Base-by-base conservation (phyloP, 2,797 vertebrate genomes). In the Phrynocephalus forsythii region DNA sequence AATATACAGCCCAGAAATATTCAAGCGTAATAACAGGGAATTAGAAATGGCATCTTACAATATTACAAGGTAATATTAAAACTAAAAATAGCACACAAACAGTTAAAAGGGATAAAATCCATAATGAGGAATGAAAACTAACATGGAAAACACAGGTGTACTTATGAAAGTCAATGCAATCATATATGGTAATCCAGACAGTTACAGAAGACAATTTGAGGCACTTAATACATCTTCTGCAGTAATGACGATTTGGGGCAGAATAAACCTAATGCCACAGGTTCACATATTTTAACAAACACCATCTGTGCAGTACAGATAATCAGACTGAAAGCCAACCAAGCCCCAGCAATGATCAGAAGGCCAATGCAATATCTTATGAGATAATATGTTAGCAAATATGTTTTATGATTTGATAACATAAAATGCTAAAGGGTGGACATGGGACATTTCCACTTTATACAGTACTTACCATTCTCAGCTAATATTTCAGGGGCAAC, bases 401-500 rank as follows among this genome's bases (percentile, higher is more conserved):
- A 85, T 9, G 82, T 90, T 48, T 60, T 71, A 80, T 22, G 11
- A 89, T 76, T 82, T 85, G 48, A 79, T 89, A 91, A 71, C 72
- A 72, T 69, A 85, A 10, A 2, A 69, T 84, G 84, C 18, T 71
- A 26, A 38, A 67, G 44, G 48, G 88, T 75, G 84, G 83, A 68
- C 0, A 1, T 84, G 88, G 89, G 87, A 84, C 15, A 71, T 9
- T 76, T 15, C 38, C 68, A 56, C 22, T 1, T 75, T 9, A 84
- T 66, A 44, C 38, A 44, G 38, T 44, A 84, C 95, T 94, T 86
- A 99, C 99, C 99, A 96, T 98, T 98, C 96, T 99, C 99, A 89
- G 96, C 97, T 87, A 99, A 98, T 95, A 99, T 99, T 95, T 99
- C 99, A 4, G 99, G 99, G 79, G 99, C 99, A 63, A 99, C 99